Base-by-base conservation (phyloP, 2,797 vertebrate genomes). In the Cirrhinus molitorella region DNA sequence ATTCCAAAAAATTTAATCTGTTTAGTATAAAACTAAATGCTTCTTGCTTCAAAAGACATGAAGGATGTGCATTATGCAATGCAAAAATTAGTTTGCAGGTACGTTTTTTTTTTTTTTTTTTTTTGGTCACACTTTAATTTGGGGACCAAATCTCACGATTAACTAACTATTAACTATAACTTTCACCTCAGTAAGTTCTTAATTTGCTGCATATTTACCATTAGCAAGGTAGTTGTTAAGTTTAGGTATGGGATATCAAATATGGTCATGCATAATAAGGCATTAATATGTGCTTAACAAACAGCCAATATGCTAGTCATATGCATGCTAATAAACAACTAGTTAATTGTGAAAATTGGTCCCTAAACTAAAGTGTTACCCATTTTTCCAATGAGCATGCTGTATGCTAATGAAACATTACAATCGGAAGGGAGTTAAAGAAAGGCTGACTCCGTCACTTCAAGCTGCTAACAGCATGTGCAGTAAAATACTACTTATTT, bases 381-480 rank as follows among this genome's bases (percentile, higher is more conserved):
- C 31, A 37, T 37, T 37, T 37, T 37, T 12, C 34, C 17, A 43
- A n/a, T 6, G 2, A 65, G 31, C 17, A 21, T 47, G 4, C 31
- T 34, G 31, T 34, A 49, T 16, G 28, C 43, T 5, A 25, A 7
- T 14, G 31, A 75, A 57, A 57, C 5, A 12, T 17, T n/a, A 43
- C n/a, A 43, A 43, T 59, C 16, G 3, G 34, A 16, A 75, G 37
- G 40, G 4, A 55, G 10, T 55, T 12, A 40, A 40, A 23, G 14
- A 0, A 34, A 25, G 16, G 70, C 53, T 59, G 53, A 59, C 55
- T 45, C 16, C 25, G 74, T 28, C n/a, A 45, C n/a, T 61, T 21
- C n/a, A 61, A 43, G 40, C 57, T 59, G 74, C 59, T 77, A 45
- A 47, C 57, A 77, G 57, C 74, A 77, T 17, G n/a, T 21, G 53